Conservation (phyloP, 2,113 vertebrate species). For the Hippocampus comes region DNA sequence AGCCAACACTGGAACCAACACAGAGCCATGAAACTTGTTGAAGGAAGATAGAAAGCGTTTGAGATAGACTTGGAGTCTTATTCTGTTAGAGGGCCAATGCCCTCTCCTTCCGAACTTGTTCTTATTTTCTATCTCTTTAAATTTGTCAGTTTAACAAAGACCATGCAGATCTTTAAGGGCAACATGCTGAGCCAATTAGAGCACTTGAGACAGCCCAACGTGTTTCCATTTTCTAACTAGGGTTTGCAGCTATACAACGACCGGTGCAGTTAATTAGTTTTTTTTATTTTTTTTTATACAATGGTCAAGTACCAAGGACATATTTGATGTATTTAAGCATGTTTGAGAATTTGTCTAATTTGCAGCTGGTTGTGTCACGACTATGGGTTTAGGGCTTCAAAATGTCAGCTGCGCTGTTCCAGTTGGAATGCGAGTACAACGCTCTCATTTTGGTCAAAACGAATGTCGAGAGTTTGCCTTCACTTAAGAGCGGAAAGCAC, state of each 20-base stretch:
- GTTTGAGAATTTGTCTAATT: constrained; percentile 52
- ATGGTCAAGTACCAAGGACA: constrained; percentile 30
- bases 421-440: constrained; percentile 18
- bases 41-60: constrained; percentile 30
- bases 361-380: constrained; percentile 34
- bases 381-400: constrained; percentile 27
- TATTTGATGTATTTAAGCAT: constrained; percentile 45
- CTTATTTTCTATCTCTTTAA: constrained; percentile 44
- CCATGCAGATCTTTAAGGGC: constrained; percentile 35
- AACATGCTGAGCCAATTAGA: constrained; percentile 62
- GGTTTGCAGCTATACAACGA: constrained; percentile 36
- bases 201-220: constrained; percentile 55
- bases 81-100: constrained; percentile 41
- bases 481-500: not conserved
- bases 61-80: constrained; percentile 38
- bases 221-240: constrained; percentile 36
- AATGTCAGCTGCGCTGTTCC: constrained; percentile 27
- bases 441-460: not conserved
- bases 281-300: constrained; percentile 33
- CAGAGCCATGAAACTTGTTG: constrained; percentile 53
- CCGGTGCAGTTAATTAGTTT: constrained; percentile 44
- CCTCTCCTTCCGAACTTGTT: constrained; percentile 16
- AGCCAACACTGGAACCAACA: constrained; percentile 27
- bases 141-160: constrained; percentile 62
- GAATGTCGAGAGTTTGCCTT: constrained; percentile 1